Percentiles rank a stretch among this genome's conserved stretches.
Evolutionary conservation across 2,888 invertebrate species (phyloP).

Genomic region (Calameuta pallipes): DNA sequence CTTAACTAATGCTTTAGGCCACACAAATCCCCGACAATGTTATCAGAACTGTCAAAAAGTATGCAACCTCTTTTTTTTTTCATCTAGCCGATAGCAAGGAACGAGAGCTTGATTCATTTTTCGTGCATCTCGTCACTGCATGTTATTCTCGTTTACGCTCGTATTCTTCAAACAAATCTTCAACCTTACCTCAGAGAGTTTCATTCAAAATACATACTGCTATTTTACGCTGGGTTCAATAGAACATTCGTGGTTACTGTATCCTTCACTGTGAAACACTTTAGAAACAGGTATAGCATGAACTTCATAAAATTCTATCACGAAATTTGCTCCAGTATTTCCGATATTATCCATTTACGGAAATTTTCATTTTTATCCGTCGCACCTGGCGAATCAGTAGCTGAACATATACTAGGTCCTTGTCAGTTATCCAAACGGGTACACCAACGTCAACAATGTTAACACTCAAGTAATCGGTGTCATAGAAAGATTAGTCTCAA

Average conservation of each 20-base stretch:
- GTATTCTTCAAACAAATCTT: not conserved
- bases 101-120: not conserved
- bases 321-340: not conserved
- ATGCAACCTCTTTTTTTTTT: constrained; percentile 11
- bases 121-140: not conserved
- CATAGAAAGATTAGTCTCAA: constrained; percentile 18
- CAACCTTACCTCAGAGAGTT: not conserved
- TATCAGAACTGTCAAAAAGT: constrained; percentile 2
- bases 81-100: constrained; percentile 8
- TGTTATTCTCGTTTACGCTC: not conserved
- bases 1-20: constrained; percentile 43
- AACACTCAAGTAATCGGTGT: not conserved
- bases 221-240: not conserved
- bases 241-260: not conserved
- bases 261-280: not conserved
- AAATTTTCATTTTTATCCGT: not conserved
- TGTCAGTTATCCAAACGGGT: not conserved
- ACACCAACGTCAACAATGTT: not conserved
- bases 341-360: not conserved
- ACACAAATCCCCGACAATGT: constrained; percentile 31
- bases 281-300: not conserved
- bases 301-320: not conserved
- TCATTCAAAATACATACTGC: not conserved
- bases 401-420: too few species aligned
- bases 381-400: not conserved